Evolutionary conservation across 2,113 vertebrate genomes (phyloP).

Genomic region (Mus spicilegus): DNA sequence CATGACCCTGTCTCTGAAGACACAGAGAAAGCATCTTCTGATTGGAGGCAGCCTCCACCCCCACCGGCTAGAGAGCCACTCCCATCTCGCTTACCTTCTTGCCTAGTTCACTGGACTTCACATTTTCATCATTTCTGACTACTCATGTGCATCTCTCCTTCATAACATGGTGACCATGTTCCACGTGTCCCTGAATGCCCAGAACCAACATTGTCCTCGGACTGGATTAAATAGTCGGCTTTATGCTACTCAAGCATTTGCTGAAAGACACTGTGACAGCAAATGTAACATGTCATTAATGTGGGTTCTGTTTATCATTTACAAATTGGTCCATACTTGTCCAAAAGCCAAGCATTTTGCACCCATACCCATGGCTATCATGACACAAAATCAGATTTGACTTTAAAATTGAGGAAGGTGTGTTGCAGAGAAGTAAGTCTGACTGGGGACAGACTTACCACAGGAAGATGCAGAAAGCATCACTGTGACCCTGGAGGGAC

Average conservation of each 20-base stretch:
- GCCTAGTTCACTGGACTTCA: too few species aligned
- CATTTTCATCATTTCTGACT: background rate
- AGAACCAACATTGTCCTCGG: background rate
- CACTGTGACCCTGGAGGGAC: background rate
- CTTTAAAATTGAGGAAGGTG: background rate
- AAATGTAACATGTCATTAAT: background rate
- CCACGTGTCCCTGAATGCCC: background rate
- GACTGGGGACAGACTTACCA: background rate
- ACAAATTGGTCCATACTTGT: background rate
- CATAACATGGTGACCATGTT: too few species aligned
- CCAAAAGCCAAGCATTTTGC: background rate
- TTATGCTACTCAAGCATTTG: background rate
- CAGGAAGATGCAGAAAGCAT: background rate
- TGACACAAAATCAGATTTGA: background rate
- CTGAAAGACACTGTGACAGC: background rate
- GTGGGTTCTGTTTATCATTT: background rate
- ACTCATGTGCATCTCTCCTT: rapidly evolving
- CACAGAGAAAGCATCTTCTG: background rate
- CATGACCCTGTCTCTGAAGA: background rate
- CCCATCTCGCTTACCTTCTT: rapidly evolving
- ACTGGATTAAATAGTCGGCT: background rate
- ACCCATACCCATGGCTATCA: background rate
- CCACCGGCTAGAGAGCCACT: background rate
- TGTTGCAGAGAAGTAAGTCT: background rate
- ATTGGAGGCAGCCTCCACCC: background rate